Conservation (phyloP, 1,140 invertebrate species). For the Drosophila repletoides region DNA sequence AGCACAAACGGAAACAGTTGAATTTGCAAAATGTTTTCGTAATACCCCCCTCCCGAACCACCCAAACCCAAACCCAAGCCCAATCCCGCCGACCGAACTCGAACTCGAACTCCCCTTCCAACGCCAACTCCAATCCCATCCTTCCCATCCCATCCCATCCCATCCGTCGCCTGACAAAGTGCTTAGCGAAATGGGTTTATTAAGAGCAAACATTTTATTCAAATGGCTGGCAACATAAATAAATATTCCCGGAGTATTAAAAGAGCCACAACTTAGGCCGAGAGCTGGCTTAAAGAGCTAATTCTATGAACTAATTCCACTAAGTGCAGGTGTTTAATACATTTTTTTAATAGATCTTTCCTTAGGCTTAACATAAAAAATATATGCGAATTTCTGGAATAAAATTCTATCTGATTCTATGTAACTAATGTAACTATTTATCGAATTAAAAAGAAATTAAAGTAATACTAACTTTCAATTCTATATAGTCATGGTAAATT, state of each 20-base stretch:
- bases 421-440: too few species aligned
- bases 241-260: slow-evolving; percentile 65
- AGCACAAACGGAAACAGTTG: slow-evolving; percentile 61
- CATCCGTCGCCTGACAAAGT: slow-evolving; percentile 49
- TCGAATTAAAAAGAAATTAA: too few species aligned
- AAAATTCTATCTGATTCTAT: too few species aligned
- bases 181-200: slow-evolving; percentile 77
- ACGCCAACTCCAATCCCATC: background rate
- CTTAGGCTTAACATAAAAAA: too few species aligned
- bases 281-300: too few species aligned
- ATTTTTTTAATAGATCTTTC: too few species aligned
- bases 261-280: too few species aligned
- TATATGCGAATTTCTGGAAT: too few species aligned
- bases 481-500: too few species aligned
- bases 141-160: background rate
- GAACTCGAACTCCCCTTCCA: background rate
- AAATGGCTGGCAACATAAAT: slow-evolving; percentile 68
- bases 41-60: background rate
- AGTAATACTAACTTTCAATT: too few species aligned
- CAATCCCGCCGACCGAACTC: background rate
- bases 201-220: slow-evolving; percentile 76
- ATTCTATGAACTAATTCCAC: too few species aligned
- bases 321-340: too few species aligned
- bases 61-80: background rate
- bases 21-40: slow-evolving; percentile 37